Percentiles rank a stretch among this genome's conserved stretches.
Conservation (phyloP, 2,797 vertebrate species). For the Cynodonichthys magdalenae region DNA sequence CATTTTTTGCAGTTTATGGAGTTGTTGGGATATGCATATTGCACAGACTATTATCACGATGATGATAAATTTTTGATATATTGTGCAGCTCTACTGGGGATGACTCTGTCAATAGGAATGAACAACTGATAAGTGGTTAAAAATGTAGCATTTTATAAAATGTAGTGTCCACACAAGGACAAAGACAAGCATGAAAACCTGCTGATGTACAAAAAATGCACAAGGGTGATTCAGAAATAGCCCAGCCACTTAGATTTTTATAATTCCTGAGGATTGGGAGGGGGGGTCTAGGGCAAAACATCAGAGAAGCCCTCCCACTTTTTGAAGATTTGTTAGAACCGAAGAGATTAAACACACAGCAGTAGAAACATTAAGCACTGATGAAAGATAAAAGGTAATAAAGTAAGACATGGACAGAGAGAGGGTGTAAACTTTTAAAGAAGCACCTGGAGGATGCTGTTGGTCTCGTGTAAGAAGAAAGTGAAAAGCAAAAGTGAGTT, state of each 20-base stretch:
- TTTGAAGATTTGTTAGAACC: slow-evolving; percentile 49
- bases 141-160: background rate
- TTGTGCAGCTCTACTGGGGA: no score
- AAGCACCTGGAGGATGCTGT: slow-evolving; percentile 19
- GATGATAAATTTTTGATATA: no score
- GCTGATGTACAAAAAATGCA: slow-evolving; percentile 38
- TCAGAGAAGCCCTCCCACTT: slow-evolving; percentile 69
- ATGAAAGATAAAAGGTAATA: slow-evolving; percentile 12
- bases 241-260: slow-evolving; percentile 18
- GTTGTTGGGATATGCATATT: no score
- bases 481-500: slow-evolving; percentile 13
- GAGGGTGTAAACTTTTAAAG: slow-evolving; percentile 14
- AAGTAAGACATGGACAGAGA: background rate
- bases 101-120: slow-evolving; percentile 11
- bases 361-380: slow-evolving; percentile 1
- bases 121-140: background rate
- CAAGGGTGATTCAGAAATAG: slow-evolving; percentile 65
- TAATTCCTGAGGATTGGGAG: background rate
- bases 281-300: slow-evolving; percentile 75
- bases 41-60: no score
- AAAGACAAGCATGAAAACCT: slow-evolving; percentile 21
- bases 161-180: slow-evolving; percentile 10
- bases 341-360: slow-evolving; percentile 24
- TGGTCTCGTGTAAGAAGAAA: slow-evolving; percentile 7
- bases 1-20: no score